Evolutionary conservation across 2,113 vertebrate genomes (phyloP), one percentile per base, ranked within the genome.

Genomic region (Oreochromis aureus): DNA sequence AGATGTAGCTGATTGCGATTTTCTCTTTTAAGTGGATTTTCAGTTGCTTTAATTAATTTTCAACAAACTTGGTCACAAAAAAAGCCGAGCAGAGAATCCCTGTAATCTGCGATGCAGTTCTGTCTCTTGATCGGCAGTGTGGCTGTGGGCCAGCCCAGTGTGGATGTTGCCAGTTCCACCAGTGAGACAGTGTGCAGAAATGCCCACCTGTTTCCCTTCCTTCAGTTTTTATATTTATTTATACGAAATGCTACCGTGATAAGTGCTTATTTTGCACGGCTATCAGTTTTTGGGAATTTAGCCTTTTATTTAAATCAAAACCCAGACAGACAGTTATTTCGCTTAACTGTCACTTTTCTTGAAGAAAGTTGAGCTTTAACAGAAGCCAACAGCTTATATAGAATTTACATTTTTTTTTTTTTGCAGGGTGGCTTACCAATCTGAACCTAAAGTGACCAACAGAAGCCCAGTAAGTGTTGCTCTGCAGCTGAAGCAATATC

Each of bases 171-270:
- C 87, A 88, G 66, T 86, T 90, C 71, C 84, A 4, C 71, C 86
- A 86, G 84, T 69, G 87, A 86, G 86, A 89, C 85, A 81, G 54
- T 61, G 83, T 85, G 44, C 48, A 22, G 85, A 93, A 94, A 94
- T 92, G 83, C 80, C 88, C 93, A 95, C 92, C 94, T 95, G 95
- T 94, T 95, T 92, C 83, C 81, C 83, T 66, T 84, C 80, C 82
- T 63, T 91, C 91, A 86, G 13, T 90, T 88, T 92, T 89, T 82
- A 61, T 36, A 84, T 90, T 71, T 63, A 92, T 92, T 89, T 86
- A 90, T 89, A 39, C 18, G 56, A 84, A 78, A 86, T 27, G 41
- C 84, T 55, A 19, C 48, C 32, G 90, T 44, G 88, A 92, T 89
- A 86, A 90, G 48, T 86, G 63, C 81, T 84, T 55, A 78, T 84